Percentiles rank a stretch among this genome's conserved stretches.
Evolutionary conservation across 2,113 vertebrate species (phyloP).

Genomic region (Lepidiolamprologus cunningtoni): DNA sequence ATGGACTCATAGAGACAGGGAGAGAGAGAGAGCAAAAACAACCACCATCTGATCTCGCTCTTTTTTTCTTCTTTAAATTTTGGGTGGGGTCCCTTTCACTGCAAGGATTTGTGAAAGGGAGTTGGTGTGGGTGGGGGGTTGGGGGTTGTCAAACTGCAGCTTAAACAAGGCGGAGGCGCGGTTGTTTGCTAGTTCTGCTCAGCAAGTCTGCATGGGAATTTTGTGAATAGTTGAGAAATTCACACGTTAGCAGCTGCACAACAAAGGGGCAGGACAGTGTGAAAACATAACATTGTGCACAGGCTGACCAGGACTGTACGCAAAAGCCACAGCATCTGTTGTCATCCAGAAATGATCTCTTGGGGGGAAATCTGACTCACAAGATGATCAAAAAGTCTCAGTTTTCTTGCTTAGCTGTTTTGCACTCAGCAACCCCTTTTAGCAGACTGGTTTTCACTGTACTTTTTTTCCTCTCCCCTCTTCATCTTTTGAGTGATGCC

Average conservation of each 20-base stretch:
- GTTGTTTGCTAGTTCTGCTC: conserved; percentile 31
- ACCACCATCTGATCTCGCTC: conserved; percentile 2
- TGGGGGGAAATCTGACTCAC: conserved; percentile 47
- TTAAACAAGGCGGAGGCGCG: conserved; percentile 14
- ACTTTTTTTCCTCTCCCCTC: not conserved
- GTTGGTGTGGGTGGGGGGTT: conserved; percentile 24
- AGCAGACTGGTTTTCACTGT: conserved; percentile 19
- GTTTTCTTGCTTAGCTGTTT: conserved; percentile 7
- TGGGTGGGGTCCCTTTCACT: conserved; percentile 54
- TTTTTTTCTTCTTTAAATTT: conserved; percentile 1
- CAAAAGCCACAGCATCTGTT: conserved; percentile 20
- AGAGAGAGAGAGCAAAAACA: conserved; percentile 27
- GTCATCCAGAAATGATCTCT: conserved; percentile 28
- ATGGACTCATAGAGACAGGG: not conserved
- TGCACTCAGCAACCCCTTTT: conserved; percentile 33
- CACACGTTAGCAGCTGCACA: conserved; percentile 25
- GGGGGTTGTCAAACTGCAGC: conserved; percentile 14
- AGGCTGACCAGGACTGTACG: not conserved
- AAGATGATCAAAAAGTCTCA: conserved; percentile 26
- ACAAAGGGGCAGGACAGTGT: conserved; percentile 14
- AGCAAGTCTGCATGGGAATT: conserved; percentile 27
- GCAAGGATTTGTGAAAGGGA: conserved; percentile 12
- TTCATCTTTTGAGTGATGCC: conserved; percentile 25
- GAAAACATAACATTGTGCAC: conserved; percentile 23
- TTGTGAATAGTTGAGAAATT: conserved; percentile 34